phyloP scores from a whole-genome alignment of 2,888 invertebrate species.

The Drosophila parthenogenetica region DNA sequence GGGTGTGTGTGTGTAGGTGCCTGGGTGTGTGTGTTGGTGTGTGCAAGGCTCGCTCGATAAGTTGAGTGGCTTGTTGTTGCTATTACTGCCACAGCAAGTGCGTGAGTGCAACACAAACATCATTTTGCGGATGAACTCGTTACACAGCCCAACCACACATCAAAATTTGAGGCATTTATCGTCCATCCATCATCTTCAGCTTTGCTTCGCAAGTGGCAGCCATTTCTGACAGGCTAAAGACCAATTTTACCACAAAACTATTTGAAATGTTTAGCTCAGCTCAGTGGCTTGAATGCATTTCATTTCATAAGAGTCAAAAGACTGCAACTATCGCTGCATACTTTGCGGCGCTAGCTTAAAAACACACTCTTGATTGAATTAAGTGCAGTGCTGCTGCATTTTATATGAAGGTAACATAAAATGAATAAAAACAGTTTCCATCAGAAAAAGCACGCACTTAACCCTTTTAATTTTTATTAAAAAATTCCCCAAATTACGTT shows the following conservation, averaged over 20 bases:
- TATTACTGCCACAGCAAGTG: slow-evolving; percentile 32
- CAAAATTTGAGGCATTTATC: slow-evolving; percentile 30
- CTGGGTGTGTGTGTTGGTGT: slow-evolving; percentile 16
- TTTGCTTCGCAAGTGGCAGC: slow-evolving; percentile 1
- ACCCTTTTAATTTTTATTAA: too few species aligned
- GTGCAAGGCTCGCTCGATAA: slow-evolving; percentile 55
- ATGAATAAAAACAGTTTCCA: neutral
- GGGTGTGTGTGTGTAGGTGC: slow-evolving; percentile 12
- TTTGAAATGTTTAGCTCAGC: slow-evolving; percentile 5
- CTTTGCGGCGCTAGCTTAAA: slow-evolving; percentile 12
- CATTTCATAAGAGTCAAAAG: neutral
- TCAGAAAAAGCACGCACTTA: too few species aligned
- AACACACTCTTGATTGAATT: neutral
- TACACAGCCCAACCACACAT: slow-evolving; percentile 34
- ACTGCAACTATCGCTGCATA: slow-evolving; percentile 25
- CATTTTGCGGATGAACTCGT: slow-evolving; percentile 57
- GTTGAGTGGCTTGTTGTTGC: slow-evolving; percentile 56
- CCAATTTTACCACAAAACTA: slow-evolving; percentile 5
- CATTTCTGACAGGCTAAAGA: slow-evolving; percentile 8
- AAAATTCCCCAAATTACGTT: neutral
- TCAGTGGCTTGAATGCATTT: neutral
- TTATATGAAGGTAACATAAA: neutral
- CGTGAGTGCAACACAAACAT: slow-evolving; percentile 70
- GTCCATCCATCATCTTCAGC: slow-evolving; percentile 40
- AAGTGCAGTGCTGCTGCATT: neutral